Conservation (phyloP, 2,888 invertebrate species). For the Acleris emargana region DNA sequence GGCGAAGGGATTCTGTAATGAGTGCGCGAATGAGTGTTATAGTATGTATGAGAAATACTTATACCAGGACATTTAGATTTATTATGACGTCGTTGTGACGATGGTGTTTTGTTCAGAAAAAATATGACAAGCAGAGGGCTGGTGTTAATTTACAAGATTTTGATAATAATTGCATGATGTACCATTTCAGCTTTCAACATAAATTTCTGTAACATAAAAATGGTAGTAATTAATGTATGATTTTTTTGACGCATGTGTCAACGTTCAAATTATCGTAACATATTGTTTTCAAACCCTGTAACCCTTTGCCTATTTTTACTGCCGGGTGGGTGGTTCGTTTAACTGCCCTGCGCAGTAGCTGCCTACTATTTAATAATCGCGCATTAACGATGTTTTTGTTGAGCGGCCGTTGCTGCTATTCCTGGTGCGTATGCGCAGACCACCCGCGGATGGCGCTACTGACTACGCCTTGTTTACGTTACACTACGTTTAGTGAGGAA, state of each 20-base stretch:
- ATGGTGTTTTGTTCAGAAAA: too few relatives aligned
- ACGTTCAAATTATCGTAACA: neutral
- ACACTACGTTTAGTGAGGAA: conserved; percentile 43
- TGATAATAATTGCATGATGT: too few relatives aligned
- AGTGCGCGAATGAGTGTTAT: neutral
- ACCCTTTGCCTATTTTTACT: conserved; percentile 64
- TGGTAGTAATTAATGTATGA: too few relatives aligned
- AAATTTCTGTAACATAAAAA: too few relatives aligned
- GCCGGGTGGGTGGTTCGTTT: conserved; percentile 76
- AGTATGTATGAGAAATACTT: too few relatives aligned
- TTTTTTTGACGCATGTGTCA: neutral
- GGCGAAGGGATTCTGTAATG: neutral
- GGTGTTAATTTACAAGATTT: too few relatives aligned
- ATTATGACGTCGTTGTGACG: too few relatives aligned
- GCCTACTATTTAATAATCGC: conserved; percentile 76
- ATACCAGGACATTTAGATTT: too few relatives aligned
- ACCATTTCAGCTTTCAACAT: too few relatives aligned
- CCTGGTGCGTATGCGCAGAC: conserved; percentile 69
- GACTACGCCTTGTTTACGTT: conserved; percentile 43
- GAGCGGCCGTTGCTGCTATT: conserved; percentile 70
- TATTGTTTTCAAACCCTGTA: conserved; percentile 34
- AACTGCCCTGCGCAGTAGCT: conserved; percentile 72
- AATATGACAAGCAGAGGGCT: too few relatives aligned
- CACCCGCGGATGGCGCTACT: conserved; percentile 69
- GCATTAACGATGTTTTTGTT: conserved; percentile 81